Percentiles rank a stretch among this genome's conserved stretches.
Conservation (phyloP, 2,113 vertebrate species). For the Gorsachius goisagi region DNA sequence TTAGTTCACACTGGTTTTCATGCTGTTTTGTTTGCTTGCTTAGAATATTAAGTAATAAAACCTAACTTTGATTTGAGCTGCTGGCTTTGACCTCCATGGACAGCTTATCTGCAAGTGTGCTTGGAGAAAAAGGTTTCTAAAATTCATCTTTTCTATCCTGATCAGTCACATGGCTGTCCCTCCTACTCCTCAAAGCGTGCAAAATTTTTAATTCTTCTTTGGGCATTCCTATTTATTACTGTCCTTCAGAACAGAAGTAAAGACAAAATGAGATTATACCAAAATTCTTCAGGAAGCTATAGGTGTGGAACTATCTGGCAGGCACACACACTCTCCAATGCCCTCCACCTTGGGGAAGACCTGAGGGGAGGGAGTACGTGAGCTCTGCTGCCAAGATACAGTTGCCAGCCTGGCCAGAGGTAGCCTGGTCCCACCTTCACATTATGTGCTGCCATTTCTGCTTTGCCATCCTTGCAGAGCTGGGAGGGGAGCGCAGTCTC, state of each 20-base stretch:
- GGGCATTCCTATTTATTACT: not conserved
- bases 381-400: not conserved
- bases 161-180: not conserved
- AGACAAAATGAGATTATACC: not conserved
- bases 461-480: not conserved
- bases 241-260: not conserved
- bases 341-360: not conserved
- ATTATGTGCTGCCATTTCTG: rapidly evolving
- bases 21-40: not conserved
- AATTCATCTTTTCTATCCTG: not conserved
- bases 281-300: not conserved
- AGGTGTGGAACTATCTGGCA: not conserved
- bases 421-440: not conserved
- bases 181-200: not conserved
- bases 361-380: not conserved
- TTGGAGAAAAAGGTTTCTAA: not conserved
- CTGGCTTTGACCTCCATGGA: not conserved
- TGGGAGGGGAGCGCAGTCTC: not conserved
- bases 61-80: not conserved
- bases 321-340: rapidly evolving
- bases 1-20: not conserved
- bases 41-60: not conserved
- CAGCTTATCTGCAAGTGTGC: not conserved
- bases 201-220: not conserved
- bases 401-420: not conserved